Base-by-base conservation (phyloP, 2,888 invertebrate species). In the Drosophila pegasa region DNA sequence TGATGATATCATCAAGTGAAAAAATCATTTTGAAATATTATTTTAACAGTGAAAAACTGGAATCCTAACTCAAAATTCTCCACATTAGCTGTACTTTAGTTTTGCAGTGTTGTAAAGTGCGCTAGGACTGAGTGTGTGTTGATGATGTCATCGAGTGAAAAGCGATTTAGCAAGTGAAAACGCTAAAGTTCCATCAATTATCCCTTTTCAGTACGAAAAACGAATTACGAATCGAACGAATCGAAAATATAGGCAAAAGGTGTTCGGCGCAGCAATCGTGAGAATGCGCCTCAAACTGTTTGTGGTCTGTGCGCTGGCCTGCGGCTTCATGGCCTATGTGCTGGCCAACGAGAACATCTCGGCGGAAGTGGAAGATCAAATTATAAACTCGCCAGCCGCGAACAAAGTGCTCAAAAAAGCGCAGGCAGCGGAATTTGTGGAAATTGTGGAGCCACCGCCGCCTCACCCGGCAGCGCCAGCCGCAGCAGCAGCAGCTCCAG, bases 251-350 rank as follows among this genome's bases (percentile, higher is more conserved):
- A 33, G 51, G 12, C 14, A 16, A 40, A 62, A 41, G 14, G 38
- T 38, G 16, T 41, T 12, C 12, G 52, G 40, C 54, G 38, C 40
- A 55, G 48, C 25, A 40, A 31, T 29, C 38, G 51, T 67, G 60
- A 85, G 57, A 70, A 90, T 90, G 90, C 87, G 87, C 66, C 86
- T 91, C 54, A 90, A 89, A 89, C 76, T 89, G 58, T 83, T 89
- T 75, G 51, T 90, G 75, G 87, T 79, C 70, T 86, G 83, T 73
- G 68, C 82, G 68, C 76, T 90, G 84, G 89, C 85, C 68, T 90
- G 76, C 22, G 82, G 80, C 74, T 85, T 89, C 16, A 80, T 88
- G 69, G 78, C 79, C 66, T 78, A 66, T 59, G 84, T 79, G 52
- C 75, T 86, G 63, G 89, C 90, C 61, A 90, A 85, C 68, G 91